Conservation (phyloP, 2,113 vertebrate species). For the Platysteira castanea region DNA sequence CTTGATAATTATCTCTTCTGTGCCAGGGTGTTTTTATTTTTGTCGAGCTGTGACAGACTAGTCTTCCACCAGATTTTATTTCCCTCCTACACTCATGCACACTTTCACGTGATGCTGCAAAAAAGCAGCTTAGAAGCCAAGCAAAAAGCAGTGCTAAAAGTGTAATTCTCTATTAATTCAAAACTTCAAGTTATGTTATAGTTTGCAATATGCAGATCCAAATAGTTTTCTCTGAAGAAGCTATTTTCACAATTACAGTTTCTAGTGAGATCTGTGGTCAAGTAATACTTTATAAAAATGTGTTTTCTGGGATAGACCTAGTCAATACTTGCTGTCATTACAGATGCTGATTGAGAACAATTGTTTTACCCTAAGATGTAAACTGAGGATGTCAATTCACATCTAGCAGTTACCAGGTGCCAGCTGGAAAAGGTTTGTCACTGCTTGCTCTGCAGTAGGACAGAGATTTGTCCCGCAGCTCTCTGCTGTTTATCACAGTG, state of each 20-base stretch:
- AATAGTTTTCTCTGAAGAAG: background rate
- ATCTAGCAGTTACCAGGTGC: background rate
- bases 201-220: background rate
- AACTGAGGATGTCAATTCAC: background rate
- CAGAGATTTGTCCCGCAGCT: background rate
- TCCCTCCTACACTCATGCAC: background rate
- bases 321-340: background rate
- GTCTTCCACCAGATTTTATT: slow-evolving; percentile 11
- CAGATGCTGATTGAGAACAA: background rate
- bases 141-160: background rate
- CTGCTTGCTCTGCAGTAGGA: background rate
- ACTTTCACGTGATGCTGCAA: background rate
- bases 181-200: background rate
- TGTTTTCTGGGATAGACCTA: background rate
- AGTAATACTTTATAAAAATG: background rate
- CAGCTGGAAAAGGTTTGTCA: background rate
- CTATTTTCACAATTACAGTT: background rate
- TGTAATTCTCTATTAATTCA: background rate
- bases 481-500: background rate
- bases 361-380: background rate
- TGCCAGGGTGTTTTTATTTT: slow-evolving; percentile 6
- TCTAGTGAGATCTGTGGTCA: background rate
- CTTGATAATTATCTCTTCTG: background rate
- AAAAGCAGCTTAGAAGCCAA: background rate
- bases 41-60: slow-evolving; percentile 14